Percentiles rank a stretch among this genome's conserved stretches.
Evolutionary conservation across 2,797 vertebrate genomes (phyloP).

Genomic region (Brachymystax lenok): DNA sequence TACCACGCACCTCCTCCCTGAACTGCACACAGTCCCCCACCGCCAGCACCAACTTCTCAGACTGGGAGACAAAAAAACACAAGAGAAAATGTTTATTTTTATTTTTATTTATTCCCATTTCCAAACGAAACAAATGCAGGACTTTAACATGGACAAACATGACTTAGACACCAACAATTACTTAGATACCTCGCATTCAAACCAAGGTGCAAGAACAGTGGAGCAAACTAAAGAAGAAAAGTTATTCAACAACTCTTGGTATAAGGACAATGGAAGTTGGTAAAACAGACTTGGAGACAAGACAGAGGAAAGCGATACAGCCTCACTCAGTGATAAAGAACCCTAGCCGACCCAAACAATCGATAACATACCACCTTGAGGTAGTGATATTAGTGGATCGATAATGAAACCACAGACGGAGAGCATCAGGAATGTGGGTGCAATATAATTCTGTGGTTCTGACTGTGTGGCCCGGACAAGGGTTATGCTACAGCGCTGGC

Average conservation of each 20-base stretch:
- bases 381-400: not conserved
- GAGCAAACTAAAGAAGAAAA: not conserved
- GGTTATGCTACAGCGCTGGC: not conserved
- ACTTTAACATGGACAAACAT: not conserved
- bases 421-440: not conserved
- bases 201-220: not conserved
- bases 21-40: constrained; percentile 91
- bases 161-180: not conserved
- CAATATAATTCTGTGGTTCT: not conserved
- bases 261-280: not conserved
- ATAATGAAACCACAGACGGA: not conserved
- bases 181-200: not conserved
- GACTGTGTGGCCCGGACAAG: not conserved
- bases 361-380: not conserved
- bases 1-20: constrained; percentile 84
- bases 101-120: not conserved
- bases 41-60: constrained; percentile 86
- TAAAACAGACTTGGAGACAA: constrained; percentile 72
- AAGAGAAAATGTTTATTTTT: too few relatives aligned
- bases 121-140: not conserved
- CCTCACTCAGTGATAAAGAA: not conserved
- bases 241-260: not conserved
- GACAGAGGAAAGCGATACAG: constrained; percentile 7
- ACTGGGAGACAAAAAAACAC: constrained; percentile 65
- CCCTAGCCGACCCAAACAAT: not conserved